These are phyloP conservation scores for Labia minor DNA, from an alignment of 2,888 invertebrate species.

Conservation along the genomic window DNA sequence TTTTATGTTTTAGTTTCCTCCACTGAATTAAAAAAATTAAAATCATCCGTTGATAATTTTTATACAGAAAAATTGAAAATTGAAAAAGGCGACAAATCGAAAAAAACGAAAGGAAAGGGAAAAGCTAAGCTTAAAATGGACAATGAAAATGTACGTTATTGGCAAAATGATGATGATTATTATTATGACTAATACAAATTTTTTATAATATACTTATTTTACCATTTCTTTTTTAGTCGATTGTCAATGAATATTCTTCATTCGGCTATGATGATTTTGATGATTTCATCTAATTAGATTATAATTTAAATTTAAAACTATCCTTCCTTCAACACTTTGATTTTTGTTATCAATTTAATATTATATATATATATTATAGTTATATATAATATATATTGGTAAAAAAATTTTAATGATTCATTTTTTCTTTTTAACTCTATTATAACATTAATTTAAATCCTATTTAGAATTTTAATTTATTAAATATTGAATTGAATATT, in stretches of 20 bases:
- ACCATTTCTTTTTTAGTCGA: conserved; percentile 42
- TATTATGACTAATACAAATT: neutral
- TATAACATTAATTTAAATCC: too few relatives aligned
- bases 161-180: neutral
- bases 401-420: too few relatives aligned
- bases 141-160: conserved; percentile 56
- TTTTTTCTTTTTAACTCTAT: too few relatives aligned
- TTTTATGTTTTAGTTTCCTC: conserved; percentile 53
- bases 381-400: neutral
- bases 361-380: neutral
- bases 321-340: neutral
- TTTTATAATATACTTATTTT: conserved; percentile 18
- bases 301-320: neutral
- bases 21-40: conserved; percentile 72
- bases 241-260: conserved; percentile 54
- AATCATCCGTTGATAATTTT: conserved; percentile 69
- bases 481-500: too few relatives aligned
- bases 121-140: conserved; percentile 70
- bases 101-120: conserved; percentile 64
- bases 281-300: conserved; percentile 59
- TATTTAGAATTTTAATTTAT: too few relatives aligned
- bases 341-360: too few relatives aligned
- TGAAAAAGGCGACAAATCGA: conserved; percentile 68
- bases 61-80: conserved; percentile 79
- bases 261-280: conserved; percentile 59